Evolutionary conservation across 2,888 invertebrate genomes (phyloP).

Genomic region (Lingula anatina): DNA sequence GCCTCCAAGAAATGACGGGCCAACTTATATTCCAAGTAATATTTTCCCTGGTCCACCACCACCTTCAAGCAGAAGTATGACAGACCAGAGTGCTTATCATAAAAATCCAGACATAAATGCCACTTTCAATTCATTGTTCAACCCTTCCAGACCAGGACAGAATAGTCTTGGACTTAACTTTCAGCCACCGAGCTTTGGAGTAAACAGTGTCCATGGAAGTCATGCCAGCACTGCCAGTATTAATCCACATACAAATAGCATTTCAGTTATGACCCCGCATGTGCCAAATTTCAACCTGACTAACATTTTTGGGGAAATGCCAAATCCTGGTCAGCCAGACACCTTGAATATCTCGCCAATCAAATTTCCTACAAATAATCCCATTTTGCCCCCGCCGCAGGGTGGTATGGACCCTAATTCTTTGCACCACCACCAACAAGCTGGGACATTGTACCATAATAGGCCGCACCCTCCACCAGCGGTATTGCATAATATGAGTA

Average conservation of each 20-base stretch:
- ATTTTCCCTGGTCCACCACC: conserved; percentile 28
- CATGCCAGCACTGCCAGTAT: conserved; percentile 31
- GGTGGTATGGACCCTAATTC: conserved; percentile 35
- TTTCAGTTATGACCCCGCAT: conserved; percentile 29
- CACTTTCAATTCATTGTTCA: conserved; percentile 35
- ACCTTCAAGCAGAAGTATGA: conserved; percentile 27
- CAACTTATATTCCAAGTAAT: conserved; percentile 40
- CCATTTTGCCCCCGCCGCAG: conserved; percentile 30
- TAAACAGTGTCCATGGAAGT: conserved; percentile 36
- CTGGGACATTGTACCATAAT: conserved; percentile 32
- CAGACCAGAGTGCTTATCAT: conserved; percentile 24
- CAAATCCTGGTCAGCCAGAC: conserved; percentile 27
- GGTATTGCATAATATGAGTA: conserved; percentile 44
- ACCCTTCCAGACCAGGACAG: conserved; percentile 33
- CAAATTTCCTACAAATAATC: conserved; percentile 45
- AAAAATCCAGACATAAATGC: conserved; percentile 31
- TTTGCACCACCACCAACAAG: conserved; percentile 38
- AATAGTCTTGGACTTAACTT: conserved; percentile 45
- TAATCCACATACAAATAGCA: conserved; percentile 27
- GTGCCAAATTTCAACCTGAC: conserved; percentile 47
- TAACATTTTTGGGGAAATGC: conserved; percentile 44
- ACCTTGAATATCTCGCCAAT: conserved; percentile 47
- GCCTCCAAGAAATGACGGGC: conserved; percentile 32
- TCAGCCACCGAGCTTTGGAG: conserved; percentile 36
- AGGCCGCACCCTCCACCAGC: conserved; percentile 33